These are phyloP conservation scores for Anguilla megastoma DNA, from an alignment of 2,797 vertebrate species.

Conservation along the genomic window DNA sequence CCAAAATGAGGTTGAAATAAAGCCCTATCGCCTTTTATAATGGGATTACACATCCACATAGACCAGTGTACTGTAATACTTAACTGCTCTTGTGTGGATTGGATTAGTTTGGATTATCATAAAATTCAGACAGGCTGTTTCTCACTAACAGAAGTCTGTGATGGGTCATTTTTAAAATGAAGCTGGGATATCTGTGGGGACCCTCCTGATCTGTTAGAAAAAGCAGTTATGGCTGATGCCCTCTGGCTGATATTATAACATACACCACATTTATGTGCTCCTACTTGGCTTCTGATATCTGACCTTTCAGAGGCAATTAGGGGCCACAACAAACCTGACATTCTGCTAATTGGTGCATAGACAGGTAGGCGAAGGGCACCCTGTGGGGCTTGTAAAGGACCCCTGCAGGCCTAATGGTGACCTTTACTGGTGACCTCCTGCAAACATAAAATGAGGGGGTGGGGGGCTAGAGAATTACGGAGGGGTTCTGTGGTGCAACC, in stretches of 20 bases:
- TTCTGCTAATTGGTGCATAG: slow-evolving; percentile 73
- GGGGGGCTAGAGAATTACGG: slow-evolving; percentile 9
- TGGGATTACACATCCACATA: neutral
- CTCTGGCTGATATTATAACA: neutral
- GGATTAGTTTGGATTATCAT: neutral
- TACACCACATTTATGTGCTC: neutral
- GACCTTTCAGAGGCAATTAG: slow-evolving; percentile 64
- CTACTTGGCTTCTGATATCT: slow-evolving; percentile 27
- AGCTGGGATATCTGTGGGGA: neutral
- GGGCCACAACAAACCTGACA: slow-evolving; percentile 66
- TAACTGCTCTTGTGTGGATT: neutral
- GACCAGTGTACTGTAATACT: neutral
- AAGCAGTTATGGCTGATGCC: neutral
- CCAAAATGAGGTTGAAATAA: too few species aligned
- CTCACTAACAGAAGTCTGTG: neutral
- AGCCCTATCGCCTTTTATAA: too few species aligned
- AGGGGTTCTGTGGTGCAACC: slow-evolving; percentile 35
- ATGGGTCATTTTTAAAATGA: neutral
- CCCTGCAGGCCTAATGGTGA: slow-evolving; percentile 47
- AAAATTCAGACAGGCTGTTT: neutral
- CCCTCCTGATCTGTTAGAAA: neutral
- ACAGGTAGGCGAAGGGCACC: slow-evolving; percentile 58
- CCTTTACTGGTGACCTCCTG: slow-evolving; percentile 46
- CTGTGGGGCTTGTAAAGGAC: slow-evolving; percentile 55
- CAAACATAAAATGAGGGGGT: neutral